Conservation (phyloP, 2,113 vertebrate genomes). For the Elachura formosa region DNA sequence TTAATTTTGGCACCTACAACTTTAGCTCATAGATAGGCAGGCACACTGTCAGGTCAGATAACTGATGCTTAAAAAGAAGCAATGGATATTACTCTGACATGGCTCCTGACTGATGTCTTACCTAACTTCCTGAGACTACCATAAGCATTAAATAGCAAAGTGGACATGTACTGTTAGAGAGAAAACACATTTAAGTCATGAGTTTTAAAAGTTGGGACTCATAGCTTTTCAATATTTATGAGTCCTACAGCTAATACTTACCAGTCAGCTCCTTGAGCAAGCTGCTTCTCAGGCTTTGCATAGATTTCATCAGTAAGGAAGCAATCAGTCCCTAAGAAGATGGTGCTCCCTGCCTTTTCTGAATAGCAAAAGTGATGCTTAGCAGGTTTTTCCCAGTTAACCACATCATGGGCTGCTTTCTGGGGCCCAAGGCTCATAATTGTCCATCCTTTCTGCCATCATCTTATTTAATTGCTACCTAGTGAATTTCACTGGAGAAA, state of each 20-base stretch:
- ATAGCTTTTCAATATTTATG: background rate
- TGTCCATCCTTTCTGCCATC: background rate
- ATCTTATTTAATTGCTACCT: background rate
- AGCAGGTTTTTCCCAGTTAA: background rate
- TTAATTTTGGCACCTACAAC: background rate
- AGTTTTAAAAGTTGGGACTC: background rate
- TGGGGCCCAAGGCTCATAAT: background rate
- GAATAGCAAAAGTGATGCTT: background rate
- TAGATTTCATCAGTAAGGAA: background rate
- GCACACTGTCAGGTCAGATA: background rate
- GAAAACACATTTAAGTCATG: background rate
- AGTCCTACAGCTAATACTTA: background rate
- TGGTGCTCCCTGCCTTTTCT: background rate
- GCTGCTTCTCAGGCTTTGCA: background rate
- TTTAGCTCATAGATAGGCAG: background rate
- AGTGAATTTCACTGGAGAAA: background rate
- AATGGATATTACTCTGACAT: background rate
- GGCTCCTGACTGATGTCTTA: background rate
- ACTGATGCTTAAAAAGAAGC: background rate
- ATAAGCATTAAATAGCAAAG: background rate
- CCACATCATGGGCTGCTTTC: background rate
- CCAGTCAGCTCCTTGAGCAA: background rate
- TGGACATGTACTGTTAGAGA: accelerated
- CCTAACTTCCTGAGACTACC: background rate
- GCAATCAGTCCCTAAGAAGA: background rate